Base-by-base conservation (phyloP, 1,140 invertebrate genomes). In the Tetragonula clypearis region DNA sequence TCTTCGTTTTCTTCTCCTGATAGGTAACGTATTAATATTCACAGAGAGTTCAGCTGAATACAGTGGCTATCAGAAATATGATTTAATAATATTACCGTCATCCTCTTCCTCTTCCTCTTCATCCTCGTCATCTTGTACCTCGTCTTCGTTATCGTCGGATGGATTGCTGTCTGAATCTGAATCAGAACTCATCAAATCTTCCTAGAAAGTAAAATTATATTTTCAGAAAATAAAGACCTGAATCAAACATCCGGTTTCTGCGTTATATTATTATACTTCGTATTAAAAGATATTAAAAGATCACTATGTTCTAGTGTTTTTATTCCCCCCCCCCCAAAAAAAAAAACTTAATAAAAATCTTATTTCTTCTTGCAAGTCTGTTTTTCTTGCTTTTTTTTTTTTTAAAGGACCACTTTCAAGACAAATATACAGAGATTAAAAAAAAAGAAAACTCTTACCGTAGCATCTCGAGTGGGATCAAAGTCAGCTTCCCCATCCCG, bases 51-150 rank as follows among this genome's bases (percentile, higher is more conserved):
- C 15, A 21, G 65, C 19, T 53, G 56, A 86, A 56, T 11, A 6
- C 49, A 79, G 66, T 56, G 41, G 74, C 53, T 71, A 23, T 60
- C 35, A 71, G 12, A 26, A 68, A 72, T 55, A 53, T 65, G 53
- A 77, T 0, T 56, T 41, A 78, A 65, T 21, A 56, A 21, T 77
- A 86, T 86, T 91, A 91, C 93, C 93, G 77, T 95, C 95, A 53
- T 96, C 95, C 66, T 95, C 95, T 86, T 96, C 95, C 35, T 96
- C 96, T 35, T 96, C 96, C 73, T 95, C 96, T n/a, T 96, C 96
- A 60, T 96, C 96, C 21, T 96, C 95, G 53, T 96, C 95, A 78
- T 96, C 95, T 79, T 96, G 95, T n/a, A 95, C 95, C 79, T 95
- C 95, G 53, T 96, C 95, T 73, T 95, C 96, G 74, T 96, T 96